Evolutionary conservation across 2,888 invertebrate species (phyloP), one percentile per base, ranked within the genome.

Genomic region (Sisyra terminalis): DNA sequence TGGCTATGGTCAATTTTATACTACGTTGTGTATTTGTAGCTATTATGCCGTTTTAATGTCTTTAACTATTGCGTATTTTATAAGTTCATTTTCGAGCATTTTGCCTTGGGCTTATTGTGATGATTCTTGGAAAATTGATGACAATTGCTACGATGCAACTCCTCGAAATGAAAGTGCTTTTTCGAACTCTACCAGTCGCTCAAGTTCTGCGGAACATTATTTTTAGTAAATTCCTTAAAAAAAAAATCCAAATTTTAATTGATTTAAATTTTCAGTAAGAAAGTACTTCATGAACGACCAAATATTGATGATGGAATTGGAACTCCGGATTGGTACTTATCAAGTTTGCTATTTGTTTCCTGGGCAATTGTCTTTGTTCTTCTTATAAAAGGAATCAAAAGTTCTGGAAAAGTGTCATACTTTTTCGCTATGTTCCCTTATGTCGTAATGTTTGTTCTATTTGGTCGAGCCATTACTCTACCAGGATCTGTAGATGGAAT

Each of bases 381-480:
- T 17, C 60, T 74, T 1, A 59, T 66, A 1, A 66, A 67, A 45
- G 75, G 74, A 2, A 66, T 75, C 3, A 65, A 67, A 51, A 71
- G 71, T 48, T 67, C 72, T 1, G 75, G 75, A 31, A 75, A 73
- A 54, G 73, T 70, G 0, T 73, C 81, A 2, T 82, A 82, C 55
- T 74, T 83, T 50, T 69, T 81, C 2, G 80, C 81, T 0, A 58
- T 79, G 13, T 77, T 78, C 53, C 78, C 79, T 0, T 75, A 76
- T 51, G 54, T 69, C 34, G 66, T 80, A 37, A 66, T 79, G 57
- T 50, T 72, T 17, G 63, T 69, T 13, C 57, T 79, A 39, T 60
- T 80, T 10, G 60, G 73, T 38, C 63, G 75, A 41, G 71, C 77
- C 1, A 61, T 70, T 1, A 74, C 73, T 0, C 53, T 78, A 42